Evolutionary conservation across 2,888 invertebrate species (phyloP), one percentile per base, ranked within the genome.

Genomic region (Polyploca ridens): DNA sequence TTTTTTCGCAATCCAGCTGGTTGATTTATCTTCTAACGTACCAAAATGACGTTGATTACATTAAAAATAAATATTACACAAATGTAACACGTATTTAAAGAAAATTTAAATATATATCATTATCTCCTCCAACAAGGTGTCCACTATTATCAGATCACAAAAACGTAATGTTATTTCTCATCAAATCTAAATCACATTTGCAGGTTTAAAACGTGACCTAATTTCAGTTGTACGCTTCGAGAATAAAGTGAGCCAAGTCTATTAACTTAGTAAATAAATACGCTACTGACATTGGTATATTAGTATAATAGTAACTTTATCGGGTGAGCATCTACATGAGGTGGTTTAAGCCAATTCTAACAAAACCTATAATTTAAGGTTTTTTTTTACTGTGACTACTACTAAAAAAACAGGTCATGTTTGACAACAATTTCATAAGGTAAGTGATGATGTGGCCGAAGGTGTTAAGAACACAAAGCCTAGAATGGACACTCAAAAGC

Each of bases 101-200:
- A 16, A 54, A 19, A 54, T 54, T 19, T 19, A 16, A 10, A 10
- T 54, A 54, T 60, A n/a, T n/a, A n/a, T n/a, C n/a, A 19, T 41
- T 19, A 19, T 16, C 41, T 41, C 1, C 41, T 27, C 14, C 27
- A 54, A 61, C 44, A 44, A 58, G 41, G 14, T 44, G 14, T 41
- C 41, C 33, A 27, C 38, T 14, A 13, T 44, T 63, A 57, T 63
- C 58, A 33, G 33, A 33, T 58, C 63, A 14, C 38, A 63, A 44
- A 58, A 41, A 41, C 27, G 41, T 61, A 19, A 61, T 27, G 61
- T 61, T 19, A 61, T 61, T 61, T 61, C 61, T 44, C 61, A 61
- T 54, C 54, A 54, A 19, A 61, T 44, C 61, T 61, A 61, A 61
- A 33, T 61, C 61, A 61, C 41, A 61, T 61, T 61, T 61, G 61